Conservation (phyloP, 2,113 vertebrate species). For the Phrynosoma blainvillii region DNA sequence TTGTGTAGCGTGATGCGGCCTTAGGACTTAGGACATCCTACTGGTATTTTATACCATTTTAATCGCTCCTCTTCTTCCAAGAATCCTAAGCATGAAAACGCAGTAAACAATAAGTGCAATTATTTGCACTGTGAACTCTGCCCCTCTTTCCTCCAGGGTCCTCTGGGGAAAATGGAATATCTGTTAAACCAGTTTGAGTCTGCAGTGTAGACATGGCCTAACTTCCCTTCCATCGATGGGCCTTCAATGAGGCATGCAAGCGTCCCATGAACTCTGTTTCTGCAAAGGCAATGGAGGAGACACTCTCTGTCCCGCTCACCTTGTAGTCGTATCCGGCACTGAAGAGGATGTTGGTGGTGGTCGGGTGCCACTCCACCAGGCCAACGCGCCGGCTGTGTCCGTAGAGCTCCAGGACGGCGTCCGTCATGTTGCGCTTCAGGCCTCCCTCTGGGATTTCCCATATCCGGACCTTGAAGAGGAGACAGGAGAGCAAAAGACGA, state of each 20-base stretch:
- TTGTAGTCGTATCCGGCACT: constrained; percentile 98
- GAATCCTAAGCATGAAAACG: no score
- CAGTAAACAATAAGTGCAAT: no score
- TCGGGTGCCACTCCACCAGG: constrained; percentile 97
- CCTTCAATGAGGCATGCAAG: background rate
- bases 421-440: constrained; percentile 90
- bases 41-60: no score
- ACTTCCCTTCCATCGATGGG: no score
- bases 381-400: constrained; percentile 96
- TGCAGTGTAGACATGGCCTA: background rate
- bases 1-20: no score
- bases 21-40: no score
- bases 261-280: background rate
- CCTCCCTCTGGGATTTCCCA: constrained; percentile 97
- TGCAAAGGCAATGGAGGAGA: accelerated
- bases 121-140: background rate
- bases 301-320: constrained; percentile 66
- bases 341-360: constrained; percentile 94
- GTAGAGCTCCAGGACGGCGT: constrained; percentile 91
- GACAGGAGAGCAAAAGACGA: background rate
- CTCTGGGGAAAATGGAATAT: background rate
- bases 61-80: no score
- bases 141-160: no score
- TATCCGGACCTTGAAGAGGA: constrained; percentile 84
- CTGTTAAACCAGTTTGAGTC: background rate